A percentile compares a stretch with the other conserved stretches of the same genome.
Evolutionary conservation across 2,888 invertebrate genomes (phyloP).

Genomic region (Cryptops parisi): DNA sequence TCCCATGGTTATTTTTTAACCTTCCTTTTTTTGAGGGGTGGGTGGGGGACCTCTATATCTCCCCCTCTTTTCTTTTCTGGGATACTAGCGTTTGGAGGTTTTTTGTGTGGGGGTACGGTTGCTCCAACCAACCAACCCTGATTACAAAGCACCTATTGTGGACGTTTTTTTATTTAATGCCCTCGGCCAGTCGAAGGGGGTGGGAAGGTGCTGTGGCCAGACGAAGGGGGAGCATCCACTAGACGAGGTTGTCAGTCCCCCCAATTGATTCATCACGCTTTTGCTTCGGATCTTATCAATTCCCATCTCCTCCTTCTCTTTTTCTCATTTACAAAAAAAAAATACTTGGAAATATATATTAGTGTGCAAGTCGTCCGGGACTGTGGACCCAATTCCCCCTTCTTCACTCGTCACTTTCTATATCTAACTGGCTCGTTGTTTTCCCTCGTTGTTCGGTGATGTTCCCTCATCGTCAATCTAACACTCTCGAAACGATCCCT

Average conservation of each 20-base stretch:
- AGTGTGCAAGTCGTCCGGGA: no score
- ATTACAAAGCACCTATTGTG: background rate
- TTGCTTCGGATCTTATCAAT: background rate
- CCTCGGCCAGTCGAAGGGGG: background rate
- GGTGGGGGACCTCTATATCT: no score
- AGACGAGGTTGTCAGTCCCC: background rate
- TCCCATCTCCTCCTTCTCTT: background rate
- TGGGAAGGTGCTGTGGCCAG: background rate
- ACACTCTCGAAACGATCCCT: no score
- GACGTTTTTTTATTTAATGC: background rate
- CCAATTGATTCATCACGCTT: background rate
- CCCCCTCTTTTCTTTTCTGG: background rate
- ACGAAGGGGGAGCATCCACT: background rate
- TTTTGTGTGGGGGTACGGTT: no score
- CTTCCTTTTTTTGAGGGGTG: no score
- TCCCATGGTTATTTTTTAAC: no score
- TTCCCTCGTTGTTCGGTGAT: no score
- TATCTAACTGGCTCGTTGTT: no score
- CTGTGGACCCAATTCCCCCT: background rate
- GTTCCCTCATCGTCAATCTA: no score
- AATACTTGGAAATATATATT: no score
- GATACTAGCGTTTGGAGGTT: background rate
- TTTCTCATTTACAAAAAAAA: no score
- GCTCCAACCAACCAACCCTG: background rate
- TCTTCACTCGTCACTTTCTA: no score